Percentiles rank a stretch among this genome's conserved stretches.
Conservation (phyloP, 2,113 vertebrate species). For the Thunnus maccoyii region DNA sequence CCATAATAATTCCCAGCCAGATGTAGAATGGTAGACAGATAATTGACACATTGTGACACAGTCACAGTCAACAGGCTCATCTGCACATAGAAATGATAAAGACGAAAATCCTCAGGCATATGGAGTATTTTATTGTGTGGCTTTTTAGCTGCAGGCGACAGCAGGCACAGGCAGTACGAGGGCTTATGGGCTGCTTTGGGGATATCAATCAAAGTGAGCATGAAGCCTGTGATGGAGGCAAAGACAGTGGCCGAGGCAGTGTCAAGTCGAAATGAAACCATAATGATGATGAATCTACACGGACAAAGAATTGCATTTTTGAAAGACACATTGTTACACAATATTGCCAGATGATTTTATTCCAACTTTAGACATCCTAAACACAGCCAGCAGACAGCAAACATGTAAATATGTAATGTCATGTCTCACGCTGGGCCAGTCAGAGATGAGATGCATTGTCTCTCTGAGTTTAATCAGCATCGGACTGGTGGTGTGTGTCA, state of each 20-base stretch:
- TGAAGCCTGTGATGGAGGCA: background rate
- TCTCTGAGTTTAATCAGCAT: background rate
- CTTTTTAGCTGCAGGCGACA: background rate
- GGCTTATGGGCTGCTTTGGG: background rate
- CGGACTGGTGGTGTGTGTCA: background rate
- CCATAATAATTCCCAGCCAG: background rate
- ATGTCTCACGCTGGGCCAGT: background rate
- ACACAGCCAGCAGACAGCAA: background rate
- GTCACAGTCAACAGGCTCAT: background rate
- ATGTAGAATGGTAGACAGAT: background rate
- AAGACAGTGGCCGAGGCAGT: background rate
- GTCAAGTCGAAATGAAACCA: background rate
- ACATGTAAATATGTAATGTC: background rate
- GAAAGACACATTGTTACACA: no score
- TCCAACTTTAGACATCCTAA: background rate
- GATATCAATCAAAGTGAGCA: background rate
- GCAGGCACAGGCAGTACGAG: background rate
- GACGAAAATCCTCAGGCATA: background rate
- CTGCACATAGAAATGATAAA: background rate
- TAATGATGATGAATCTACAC: background rate
- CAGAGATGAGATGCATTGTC: slow-evolving; percentile 11
- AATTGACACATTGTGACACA: background rate
- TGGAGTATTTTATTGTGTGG: background rate
- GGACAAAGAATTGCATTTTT: background rate
- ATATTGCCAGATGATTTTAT: background rate